A percentile compares a stretch with the other conserved stretches of the same genome.
phyloP scores from a whole-genome alignment of 2,113 vertebrate species.

The Romanogobio albipinnatus region DNA sequence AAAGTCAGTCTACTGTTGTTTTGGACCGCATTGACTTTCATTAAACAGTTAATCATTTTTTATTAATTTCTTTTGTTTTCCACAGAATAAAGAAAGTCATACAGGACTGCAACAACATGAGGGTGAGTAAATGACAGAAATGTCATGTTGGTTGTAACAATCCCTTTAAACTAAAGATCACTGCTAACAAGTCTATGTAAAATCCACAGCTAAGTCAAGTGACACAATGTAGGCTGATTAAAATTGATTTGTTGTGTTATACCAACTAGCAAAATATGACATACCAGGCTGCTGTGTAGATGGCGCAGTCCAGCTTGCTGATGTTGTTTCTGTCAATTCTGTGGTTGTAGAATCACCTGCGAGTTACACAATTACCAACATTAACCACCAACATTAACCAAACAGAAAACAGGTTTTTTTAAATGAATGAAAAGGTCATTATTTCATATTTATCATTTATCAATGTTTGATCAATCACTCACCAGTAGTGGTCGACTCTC shows the following conservation, averaged over 20 bases:
- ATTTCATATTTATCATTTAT: background rate
- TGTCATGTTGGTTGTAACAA: background rate
- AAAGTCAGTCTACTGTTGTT: background rate
- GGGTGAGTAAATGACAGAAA: background rate
- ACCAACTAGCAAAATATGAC: background rate
- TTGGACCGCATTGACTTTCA: background rate
- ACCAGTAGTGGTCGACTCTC: conserved; percentile 34
- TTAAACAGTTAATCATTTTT: background rate
- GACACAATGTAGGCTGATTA: background rate
- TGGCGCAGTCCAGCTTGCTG: background rate
- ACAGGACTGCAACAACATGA: background rate
- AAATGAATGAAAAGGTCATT: background rate
- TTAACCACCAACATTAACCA: background rate
- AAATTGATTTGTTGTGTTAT: background rate
- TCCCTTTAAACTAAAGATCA: background rate
- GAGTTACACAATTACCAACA: background rate
- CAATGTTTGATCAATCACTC: background rate
- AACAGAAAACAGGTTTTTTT: background rate
- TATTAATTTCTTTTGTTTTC: background rate
- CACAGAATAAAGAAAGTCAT: background rate
- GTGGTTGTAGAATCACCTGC: background rate
- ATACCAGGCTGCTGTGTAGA: conserved; percentile 8
- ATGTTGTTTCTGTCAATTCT: background rate
- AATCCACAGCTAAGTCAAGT: too few relatives aligned
- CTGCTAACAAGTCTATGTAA: background rate